These are phyloP conservation scores for Xyrichtys novacula DNA, from an alignment of 2,797 vertebrate genomes.

Conservation along the genomic window DNA sequence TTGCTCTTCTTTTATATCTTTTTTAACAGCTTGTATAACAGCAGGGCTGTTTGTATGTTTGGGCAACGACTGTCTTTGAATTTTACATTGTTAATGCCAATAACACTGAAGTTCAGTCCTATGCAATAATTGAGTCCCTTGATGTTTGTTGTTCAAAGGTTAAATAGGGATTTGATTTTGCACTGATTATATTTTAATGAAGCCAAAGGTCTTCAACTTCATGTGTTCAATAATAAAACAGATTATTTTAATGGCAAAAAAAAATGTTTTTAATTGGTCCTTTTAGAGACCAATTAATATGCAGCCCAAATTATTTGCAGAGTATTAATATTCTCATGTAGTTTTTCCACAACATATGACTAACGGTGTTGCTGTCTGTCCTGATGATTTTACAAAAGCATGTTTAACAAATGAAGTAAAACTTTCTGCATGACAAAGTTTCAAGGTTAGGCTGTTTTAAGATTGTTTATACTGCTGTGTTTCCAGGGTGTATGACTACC, in stretches of 20 bases:
- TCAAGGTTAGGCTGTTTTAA: constrained; percentile 6
- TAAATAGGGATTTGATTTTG: not conserved
- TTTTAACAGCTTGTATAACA: not conserved
- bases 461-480: constrained; percentile 18
- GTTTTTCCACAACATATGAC: constrained; percentile 11
- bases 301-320: constrained; percentile 4
- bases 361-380: constrained; percentile 3
- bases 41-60: too few species aligned
- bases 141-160: not conserved
- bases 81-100: not conserved
- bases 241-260: too few species aligned
- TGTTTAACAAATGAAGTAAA: constrained; percentile 4
- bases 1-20: not conserved
- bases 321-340: constrained; percentile 14
- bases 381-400: not conserved
- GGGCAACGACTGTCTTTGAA: not conserved
- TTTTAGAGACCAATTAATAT: too few species aligned
- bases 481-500: constrained; percentile 84
- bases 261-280: too few species aligned
- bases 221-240: too few species aligned
- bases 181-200: not conserved
- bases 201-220: not conserved
- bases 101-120: not conserved
- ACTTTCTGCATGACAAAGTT: not conserved
- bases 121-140: not conserved